Conservation (phyloP, 2,113 vertebrate genomes). For the Semicossyphus pulcher region DNA sequence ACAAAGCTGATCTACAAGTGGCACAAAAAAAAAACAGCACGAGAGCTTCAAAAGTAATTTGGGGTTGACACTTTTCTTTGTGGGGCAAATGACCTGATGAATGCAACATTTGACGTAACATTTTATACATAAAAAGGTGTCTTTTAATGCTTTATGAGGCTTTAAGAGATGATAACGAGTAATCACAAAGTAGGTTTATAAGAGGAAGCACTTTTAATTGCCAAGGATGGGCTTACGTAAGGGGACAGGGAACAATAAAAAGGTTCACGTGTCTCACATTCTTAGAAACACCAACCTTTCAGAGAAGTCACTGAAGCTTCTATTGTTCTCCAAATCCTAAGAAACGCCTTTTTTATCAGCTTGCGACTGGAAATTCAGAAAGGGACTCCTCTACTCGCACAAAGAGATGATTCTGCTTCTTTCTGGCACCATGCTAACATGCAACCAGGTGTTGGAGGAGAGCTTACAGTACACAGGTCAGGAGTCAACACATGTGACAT, state of each 20-base stretch:
- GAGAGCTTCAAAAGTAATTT: conserved; percentile 4
- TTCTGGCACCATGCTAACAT: neutral
- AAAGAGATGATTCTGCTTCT: conserved; percentile 7
- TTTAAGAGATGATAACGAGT: neutral
- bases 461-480: conserved; percentile 42
- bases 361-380: conserved; percentile 37
- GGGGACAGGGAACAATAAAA: neutral
- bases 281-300: conserved; percentile 24
- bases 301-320: conserved; percentile 35
- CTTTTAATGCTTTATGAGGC: neutral
- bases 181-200: neutral
- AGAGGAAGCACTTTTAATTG: neutral
- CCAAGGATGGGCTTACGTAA: neutral
- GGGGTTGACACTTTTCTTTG: conserved; percentile 12
- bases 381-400: neutral
- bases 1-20: conserved; percentile 21
- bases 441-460: conserved; percentile 24
- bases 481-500: conserved; percentile 59
- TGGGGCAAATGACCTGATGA: neutral
- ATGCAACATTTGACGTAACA: neutral
- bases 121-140: neutral
- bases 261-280: conserved; percentile 2
- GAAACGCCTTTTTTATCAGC: conserved; percentile 28
- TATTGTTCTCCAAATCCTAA: conserved; percentile 48
- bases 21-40: conserved; percentile 19